Percentiles rank a stretch among this genome's conserved stretches.
These are phyloP conservation scores for Australoheros scitulus DNA, from an alignment of 2,113 vertebrate species.

Conservation along the genomic window DNA sequence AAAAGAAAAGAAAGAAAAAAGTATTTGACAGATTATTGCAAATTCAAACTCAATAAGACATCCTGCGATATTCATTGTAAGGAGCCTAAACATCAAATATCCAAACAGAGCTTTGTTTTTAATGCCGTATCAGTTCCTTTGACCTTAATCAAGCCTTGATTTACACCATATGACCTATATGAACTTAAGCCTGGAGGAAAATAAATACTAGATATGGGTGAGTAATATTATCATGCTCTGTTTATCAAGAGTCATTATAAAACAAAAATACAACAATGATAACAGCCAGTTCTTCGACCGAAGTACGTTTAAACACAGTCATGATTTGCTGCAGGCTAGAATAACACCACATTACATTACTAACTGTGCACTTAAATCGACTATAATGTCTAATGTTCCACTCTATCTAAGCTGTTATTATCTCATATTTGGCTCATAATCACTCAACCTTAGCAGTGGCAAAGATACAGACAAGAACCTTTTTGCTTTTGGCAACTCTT, in stretches of 20 bases:
- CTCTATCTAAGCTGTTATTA: conserved; percentile 38
- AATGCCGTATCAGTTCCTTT: conserved; percentile 13
- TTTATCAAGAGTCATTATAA: conserved; percentile 58
- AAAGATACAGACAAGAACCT: conserved; percentile 43
- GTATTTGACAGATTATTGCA: conserved; percentile 23
- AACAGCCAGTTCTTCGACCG: conserved; percentile 1
- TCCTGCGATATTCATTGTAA: conserved; percentile 4
- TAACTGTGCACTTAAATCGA: conserved; percentile 25
- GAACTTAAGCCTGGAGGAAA: conserved; percentile 27
- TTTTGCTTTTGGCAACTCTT: conserved; percentile 48
- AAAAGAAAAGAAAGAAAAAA: not conserved
- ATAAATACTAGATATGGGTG: conserved; percentile 56
- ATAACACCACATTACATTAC: conserved; percentile 40
- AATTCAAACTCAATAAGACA: conserved; percentile 22
- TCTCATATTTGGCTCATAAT: conserved; percentile 60
- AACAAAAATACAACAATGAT: conserved; percentile 51
- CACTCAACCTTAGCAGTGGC: conserved; percentile 53
- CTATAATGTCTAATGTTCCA: conserved; percentile 44
- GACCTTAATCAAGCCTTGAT: conserved; percentile 45
- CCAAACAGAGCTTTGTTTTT: conserved; percentile 12
- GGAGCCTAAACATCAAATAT: conserved; percentile 14
- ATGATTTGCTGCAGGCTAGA: conserved; percentile 43
- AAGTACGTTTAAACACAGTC: conserved; percentile 38
- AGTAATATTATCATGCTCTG: conserved; percentile 53
- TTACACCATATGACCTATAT: conserved; percentile 25